Conservation (phyloP, 2,888 invertebrate species). For the Noctua fimbriata region DNA sequence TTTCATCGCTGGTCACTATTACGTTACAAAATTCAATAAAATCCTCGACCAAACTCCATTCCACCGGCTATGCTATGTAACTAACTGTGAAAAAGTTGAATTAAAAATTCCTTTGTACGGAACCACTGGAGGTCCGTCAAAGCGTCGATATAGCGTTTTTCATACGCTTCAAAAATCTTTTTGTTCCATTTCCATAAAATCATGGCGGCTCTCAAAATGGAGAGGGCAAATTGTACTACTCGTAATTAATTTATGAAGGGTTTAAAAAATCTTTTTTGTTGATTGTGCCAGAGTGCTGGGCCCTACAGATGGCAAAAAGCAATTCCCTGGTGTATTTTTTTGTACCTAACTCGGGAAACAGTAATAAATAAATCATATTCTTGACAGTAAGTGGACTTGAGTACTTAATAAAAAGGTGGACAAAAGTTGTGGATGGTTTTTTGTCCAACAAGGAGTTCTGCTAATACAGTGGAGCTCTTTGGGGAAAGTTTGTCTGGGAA, state of each 20-base stretch:
- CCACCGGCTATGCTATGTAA: conserved; percentile 45
- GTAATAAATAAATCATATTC: conserved; percentile 31
- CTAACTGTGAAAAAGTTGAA: conserved; percentile 65
- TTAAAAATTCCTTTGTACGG: conserved; percentile 64
- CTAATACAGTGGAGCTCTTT: conserved; percentile 15
- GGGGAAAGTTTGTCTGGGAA: conserved; percentile 19
- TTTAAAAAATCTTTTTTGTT: conserved; percentile 40
- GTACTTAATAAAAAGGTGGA: conserved; percentile 25
- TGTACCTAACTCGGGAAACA: not conserved
- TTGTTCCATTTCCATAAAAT: conserved; percentile 49
- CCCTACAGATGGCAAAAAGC: conserved; percentile 7
- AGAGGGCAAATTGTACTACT: conserved; percentile 30
- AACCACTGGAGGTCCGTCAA: conserved; percentile 50
- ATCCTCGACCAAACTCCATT: conserved; percentile 51
- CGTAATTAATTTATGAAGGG: conserved; percentile 58
- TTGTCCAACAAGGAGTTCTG: conserved; percentile 5
- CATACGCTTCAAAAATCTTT: conserved; percentile 49
- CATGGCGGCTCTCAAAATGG: conserved; percentile 38
- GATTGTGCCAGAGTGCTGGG: conserved; percentile 24
- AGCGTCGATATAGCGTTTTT: conserved; percentile 53
- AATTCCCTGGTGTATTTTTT: conserved; percentile 8
- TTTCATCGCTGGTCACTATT: conserved; percentile 34
- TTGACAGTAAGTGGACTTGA: conserved; percentile 28
- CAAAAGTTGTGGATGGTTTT: conserved; percentile 29
- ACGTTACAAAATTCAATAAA: conserved; percentile 63